A percentile compares a stretch with the other conserved stretches of the same genome.
Evolutionary conservation across 2,113 vertebrate genomes (phyloP).

Genomic region (Tiliqua scincoides): DNA sequence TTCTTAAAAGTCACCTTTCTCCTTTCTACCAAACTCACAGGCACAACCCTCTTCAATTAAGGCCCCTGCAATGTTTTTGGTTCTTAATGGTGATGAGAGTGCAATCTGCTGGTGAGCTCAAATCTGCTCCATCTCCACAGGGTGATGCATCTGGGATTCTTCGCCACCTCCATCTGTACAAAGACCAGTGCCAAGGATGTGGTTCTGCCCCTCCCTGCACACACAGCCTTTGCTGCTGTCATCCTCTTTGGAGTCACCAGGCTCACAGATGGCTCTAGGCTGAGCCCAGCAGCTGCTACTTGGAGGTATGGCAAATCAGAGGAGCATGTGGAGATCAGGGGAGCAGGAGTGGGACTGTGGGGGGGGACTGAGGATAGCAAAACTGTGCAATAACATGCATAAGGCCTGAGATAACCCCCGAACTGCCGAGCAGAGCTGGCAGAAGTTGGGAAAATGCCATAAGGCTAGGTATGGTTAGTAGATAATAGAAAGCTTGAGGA

Average conservation of each 20-base stretch:
- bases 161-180: conserved; percentile 24
- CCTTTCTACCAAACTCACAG: neutral
- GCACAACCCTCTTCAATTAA: neutral
- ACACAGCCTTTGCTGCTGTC: conserved; percentile 9
- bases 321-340: conserved; percentile 36
- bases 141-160: conserved; percentile 23
- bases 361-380: neutral
- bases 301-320: conserved; percentile 31
- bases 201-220: conserved; percentile 14
- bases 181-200: conserved; percentile 24
- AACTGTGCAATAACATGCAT: conserved; percentile 6
- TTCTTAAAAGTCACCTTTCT: neutral
- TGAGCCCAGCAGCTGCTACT: conserved; percentile 39
- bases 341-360: neutral
- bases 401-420: conserved; percentile 16
- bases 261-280: conserved; percentile 32
- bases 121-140: conserved; percentile 12
- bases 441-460: neutral
- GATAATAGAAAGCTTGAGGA: neutral
- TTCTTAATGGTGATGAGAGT: neutral
- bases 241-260: conserved; percentile 38
- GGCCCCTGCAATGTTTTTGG: neutral
- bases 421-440: neutral
- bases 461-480: neutral
- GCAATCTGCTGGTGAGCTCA: neutral